These are phyloP conservation scores for Bubalus kerabau DNA, from an alignment of 2,113 vertebrate species.

Conservation along the genomic window DNA sequence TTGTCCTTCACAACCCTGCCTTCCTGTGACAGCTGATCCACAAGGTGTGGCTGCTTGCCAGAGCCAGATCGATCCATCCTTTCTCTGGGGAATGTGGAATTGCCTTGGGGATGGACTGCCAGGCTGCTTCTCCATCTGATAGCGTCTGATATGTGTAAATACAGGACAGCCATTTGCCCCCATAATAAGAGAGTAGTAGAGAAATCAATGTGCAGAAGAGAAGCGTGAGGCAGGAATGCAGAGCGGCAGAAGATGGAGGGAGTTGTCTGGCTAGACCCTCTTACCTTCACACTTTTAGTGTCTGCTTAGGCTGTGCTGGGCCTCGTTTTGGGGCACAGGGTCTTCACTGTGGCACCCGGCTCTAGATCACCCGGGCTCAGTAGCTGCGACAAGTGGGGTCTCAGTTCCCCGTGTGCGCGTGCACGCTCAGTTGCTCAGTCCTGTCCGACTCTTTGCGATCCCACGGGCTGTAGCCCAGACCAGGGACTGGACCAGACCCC, in stretches of 20 bases:
- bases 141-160: background rate
- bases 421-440: background rate
- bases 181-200: rapidly evolving
- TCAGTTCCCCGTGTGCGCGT: background rate
- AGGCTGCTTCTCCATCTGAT: rapidly evolving
- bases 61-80: background rate
- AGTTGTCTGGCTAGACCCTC: background rate
- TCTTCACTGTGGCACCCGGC: background rate
- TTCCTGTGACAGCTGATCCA: background rate
- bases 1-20: background rate
- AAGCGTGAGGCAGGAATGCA: background rate
- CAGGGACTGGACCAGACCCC: background rate
- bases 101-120: background rate
- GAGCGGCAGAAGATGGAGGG: background rate
- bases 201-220: background rate
- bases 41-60: background rate
- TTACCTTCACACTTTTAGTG: rapidly evolving
- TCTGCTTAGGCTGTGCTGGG: background rate
- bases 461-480: background rate
- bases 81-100: background rate
- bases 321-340: background rate
- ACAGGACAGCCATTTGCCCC: background rate
- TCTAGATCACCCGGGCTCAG: background rate
- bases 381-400: background rate
- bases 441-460: background rate